Conservation (phyloP, 2,113 vertebrate species). For the Brachyistius frenatus region DNA sequence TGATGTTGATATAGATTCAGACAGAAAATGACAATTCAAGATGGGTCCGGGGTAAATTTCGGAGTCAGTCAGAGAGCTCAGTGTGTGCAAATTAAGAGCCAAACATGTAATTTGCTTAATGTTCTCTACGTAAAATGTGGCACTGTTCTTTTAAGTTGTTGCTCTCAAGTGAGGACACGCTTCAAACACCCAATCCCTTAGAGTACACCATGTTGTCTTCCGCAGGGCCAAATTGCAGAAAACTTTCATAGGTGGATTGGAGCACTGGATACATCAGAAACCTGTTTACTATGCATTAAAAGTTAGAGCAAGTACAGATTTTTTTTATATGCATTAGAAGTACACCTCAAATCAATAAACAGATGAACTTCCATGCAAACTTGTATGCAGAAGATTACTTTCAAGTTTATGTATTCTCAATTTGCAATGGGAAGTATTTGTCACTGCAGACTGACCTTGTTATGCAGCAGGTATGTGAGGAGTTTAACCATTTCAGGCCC, state of each 20-base stretch:
- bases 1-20: not conserved
- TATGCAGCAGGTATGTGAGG: slow-evolving; percentile 74
- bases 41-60: not conserved
- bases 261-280: not conserved
- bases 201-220: not conserved
- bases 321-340: slow-evolving; percentile 52
- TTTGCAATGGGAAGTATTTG: not conserved
- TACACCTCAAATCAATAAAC: slow-evolving; percentile 29
- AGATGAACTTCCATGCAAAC: not conserved
- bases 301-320: slow-evolving; percentile 3
- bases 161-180: not conserved
- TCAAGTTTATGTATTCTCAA: not conserved
- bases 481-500: slow-evolving; percentile 60
- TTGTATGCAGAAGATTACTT: slow-evolving; percentile 12
- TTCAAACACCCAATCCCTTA: no score
- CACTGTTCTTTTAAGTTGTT: not conserved
- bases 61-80: no score
- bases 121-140: not conserved
- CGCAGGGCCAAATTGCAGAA: not conserved
- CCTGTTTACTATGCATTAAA: slow-evolving; percentile 56
- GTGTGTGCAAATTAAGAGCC: not conserved
- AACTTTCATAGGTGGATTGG: not conserved
- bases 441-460: slow-evolving; percentile 58
- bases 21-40: not conserved
- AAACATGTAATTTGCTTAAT: not conserved